phyloP scores from a whole-genome alignment of 1,140 invertebrate genomes.

The Aphis craccivora region DNA sequence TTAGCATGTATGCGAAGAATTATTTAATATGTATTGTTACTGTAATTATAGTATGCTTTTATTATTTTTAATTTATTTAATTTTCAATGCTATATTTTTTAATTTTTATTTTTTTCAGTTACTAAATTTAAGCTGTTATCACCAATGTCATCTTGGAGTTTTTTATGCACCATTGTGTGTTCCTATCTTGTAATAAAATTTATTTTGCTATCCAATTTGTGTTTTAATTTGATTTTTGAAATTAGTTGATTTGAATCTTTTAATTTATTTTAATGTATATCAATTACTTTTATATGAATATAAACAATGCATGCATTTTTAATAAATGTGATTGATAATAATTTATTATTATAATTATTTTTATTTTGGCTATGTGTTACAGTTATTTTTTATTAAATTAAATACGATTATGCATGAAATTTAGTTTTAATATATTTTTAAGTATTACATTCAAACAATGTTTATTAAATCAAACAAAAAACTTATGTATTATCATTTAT shows the following conservation, averaged over 20 bases:
- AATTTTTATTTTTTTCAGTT: constrained; percentile 58
- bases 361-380: neutral
- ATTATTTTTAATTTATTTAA: neutral
- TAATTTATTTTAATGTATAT: neutral
- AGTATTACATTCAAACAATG: neutral
- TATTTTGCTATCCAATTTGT: constrained; percentile 4
- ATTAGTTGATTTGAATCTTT: neutral
- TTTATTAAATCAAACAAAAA: neutral
- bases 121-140: constrained; percentile 49
- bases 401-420: constrained; percentile 1
- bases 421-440: constrained; percentile 13
- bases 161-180: constrained; percentile 11
- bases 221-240: neutral
- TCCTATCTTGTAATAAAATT: constrained; percentile 19
- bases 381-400: constrained; percentile 23
- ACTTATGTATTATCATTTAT: neutral
- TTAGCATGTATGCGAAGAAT: neutral
- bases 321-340: constrained; percentile 20
- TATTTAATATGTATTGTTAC: neutral
- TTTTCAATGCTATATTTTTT: constrained; percentile 37
- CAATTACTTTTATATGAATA: constrained; percentile 8
- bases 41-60: neutral
- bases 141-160: constrained; percentile 29
- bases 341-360: neutral
- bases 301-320: constrained; percentile 4